Conservation (phyloP, 2,113 vertebrate genomes). For the Enhydra lutris region DNA sequence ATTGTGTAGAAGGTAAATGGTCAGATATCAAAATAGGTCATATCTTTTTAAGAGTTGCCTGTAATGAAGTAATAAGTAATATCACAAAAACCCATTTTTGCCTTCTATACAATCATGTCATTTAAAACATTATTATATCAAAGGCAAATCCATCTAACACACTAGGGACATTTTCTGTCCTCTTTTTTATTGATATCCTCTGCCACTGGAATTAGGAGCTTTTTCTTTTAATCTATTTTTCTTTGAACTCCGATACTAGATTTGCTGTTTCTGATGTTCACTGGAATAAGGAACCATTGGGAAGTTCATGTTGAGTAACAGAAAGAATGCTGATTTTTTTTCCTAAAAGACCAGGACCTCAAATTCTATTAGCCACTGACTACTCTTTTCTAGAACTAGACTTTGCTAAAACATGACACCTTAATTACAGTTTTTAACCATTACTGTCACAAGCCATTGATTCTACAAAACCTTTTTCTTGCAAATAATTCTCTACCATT, state of each 20-base stretch:
- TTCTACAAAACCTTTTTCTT: slow-evolving; percentile 1
- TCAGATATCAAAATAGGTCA: neutral
- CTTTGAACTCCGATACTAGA: neutral
- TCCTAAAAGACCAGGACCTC: slow-evolving; percentile 20
- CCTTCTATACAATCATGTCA: neutral
- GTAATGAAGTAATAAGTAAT: neutral
- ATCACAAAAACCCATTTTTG: neutral
- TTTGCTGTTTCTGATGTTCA: neutral
- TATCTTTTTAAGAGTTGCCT: neutral
- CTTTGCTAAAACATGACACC: neutral
- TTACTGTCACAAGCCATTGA: neutral
- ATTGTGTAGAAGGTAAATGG: slow-evolving; percentile 5
- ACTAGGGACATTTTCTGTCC: neutral
- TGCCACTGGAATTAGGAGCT: neutral
- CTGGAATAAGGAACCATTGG: neutral
- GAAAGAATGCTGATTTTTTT: neutral
- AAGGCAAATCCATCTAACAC: neutral
- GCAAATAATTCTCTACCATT: neutral
- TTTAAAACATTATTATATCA: neutral
- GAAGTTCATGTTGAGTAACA: neutral
- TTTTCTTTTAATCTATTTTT: slow-evolving; percentile 33
- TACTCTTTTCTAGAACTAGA: neutral
- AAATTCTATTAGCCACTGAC: neutral
- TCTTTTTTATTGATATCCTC: neutral
- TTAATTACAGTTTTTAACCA: neutral